A percentile compares a stretch with the other conserved stretches of the same genome.
phyloP scores from a whole-genome alignment of 1,140 invertebrate genomes.

The honey bee (Apis mellifera) region Amel_HAv3.1 CM009931.2:15780501-15781000 shows the following conservation, averaged over 20 bases:
- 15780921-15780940: neutral
- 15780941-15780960: conserved; percentile 4
- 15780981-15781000: conserved; percentile 5
- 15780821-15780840: conserved; percentile 17
- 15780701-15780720: conserved; percentile 8
- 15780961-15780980: neutral
- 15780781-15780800: conserved; percentile 21
- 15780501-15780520: no score
- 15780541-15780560: no score
- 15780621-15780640: no score
- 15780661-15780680: conserved; percentile 5
- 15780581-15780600: no score
- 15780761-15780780: conserved; percentile 9
- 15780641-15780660: neutral
- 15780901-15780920: conserved; percentile 12
- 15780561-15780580: neutral
- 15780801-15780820: conserved; percentile 8
- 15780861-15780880: conserved; percentile 3
- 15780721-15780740: conserved; percentile 29
- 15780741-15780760: conserved; percentile 24
- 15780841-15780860: neutral
- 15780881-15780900: conserved; percentile 19
- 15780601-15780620: no score
- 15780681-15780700: neutral
- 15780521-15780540: neutral